Percentiles rank a stretch among this genome's conserved stretches.
These are phyloP conservation scores for Myotis daubentonii DNA, from an alignment of 2,797 vertebrate genomes.

Conservation along the genomic window DNA sequence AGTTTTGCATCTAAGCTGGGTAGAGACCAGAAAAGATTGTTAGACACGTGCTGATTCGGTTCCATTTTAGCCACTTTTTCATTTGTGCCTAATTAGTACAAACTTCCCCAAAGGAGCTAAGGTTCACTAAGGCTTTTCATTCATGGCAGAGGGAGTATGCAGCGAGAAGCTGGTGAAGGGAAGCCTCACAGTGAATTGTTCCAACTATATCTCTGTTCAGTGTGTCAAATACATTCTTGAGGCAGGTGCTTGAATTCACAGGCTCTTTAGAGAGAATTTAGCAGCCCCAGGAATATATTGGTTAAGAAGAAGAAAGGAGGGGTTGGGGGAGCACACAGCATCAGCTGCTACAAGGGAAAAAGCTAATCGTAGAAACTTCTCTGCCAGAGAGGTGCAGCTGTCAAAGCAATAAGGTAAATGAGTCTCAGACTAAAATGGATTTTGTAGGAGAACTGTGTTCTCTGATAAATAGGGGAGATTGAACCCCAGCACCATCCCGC, in stretches of 20 bases:
- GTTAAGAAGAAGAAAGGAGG: slow-evolving; percentile 79
- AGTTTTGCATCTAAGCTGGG: not conserved
- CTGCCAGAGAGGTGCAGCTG: slow-evolving; percentile 88
- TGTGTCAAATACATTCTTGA: slow-evolving; percentile 83
- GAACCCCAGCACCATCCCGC: slow-evolving; percentile 87
- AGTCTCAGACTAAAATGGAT: slow-evolving; percentile 85
- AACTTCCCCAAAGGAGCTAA: slow-evolving; percentile 44
- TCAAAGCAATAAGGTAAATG: slow-evolving; percentile 89
- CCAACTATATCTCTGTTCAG: slow-evolving; percentile 72
- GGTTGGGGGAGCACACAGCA: slow-evolving; percentile 68
- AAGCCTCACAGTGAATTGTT: slow-evolving; percentile 80
- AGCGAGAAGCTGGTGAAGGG: slow-evolving; percentile 52
- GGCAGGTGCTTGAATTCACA: slow-evolving; percentile 88
- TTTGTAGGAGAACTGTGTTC: slow-evolving; percentile 86
- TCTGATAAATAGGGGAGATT: slow-evolving; percentile 87
- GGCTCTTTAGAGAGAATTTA: slow-evolving; percentile 84
- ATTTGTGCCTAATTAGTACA: slow-evolving; percentile 45
- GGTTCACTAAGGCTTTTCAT: slow-evolving; percentile 66
- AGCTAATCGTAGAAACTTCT: slow-evolving; percentile 86
- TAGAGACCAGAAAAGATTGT: not conserved
- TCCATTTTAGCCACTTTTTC: not conserved
- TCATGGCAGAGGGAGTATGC: not conserved
- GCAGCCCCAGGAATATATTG: slow-evolving; percentile 85
- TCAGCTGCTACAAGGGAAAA: slow-evolving; percentile 85
- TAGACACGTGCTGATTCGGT: not conserved